Conservation (phyloP, 2,113 vertebrate genomes). For the Ctenomys sociabilis region DNA sequence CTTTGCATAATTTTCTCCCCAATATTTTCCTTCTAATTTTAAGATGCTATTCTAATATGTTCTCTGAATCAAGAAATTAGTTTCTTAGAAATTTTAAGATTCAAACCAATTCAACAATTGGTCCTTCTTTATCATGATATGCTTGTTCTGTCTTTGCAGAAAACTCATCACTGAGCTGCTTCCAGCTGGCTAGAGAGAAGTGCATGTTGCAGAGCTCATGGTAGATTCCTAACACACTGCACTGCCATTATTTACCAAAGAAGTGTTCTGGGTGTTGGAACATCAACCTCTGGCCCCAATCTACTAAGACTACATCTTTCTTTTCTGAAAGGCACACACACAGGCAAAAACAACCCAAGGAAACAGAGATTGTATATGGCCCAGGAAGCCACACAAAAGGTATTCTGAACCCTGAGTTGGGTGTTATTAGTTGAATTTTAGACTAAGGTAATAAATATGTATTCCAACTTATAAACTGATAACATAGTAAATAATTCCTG, state of each 20-base stretch:
- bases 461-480: neutral
- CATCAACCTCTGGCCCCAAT: neutral
- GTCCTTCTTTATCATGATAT: neutral
- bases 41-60: neutral
- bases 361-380: neutral
- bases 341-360: neutral
- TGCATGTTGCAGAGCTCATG: neutral
- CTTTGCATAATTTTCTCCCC: neutral
- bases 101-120: neutral
- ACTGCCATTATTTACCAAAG: neutral
- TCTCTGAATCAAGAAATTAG: neutral
- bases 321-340: neutral
- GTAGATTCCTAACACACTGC: neutral
- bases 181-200: neutral
- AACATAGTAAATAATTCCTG: neutral
- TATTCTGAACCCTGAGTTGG: neutral
- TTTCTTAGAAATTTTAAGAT: slow-evolving; percentile 28
- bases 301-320: neutral
- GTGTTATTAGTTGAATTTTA: neutral
- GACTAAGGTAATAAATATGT: neutral
- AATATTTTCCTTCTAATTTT: neutral
- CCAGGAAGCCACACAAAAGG: neutral
- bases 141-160: neutral
- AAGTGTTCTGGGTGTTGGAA: neutral
- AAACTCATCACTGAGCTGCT: neutral